A percentile compares a stretch with the other conserved stretches of the same genome.
phyloP scores from a whole-genome alignment of 2,888 invertebrate genomes.

The Dione vanillae region DNA sequence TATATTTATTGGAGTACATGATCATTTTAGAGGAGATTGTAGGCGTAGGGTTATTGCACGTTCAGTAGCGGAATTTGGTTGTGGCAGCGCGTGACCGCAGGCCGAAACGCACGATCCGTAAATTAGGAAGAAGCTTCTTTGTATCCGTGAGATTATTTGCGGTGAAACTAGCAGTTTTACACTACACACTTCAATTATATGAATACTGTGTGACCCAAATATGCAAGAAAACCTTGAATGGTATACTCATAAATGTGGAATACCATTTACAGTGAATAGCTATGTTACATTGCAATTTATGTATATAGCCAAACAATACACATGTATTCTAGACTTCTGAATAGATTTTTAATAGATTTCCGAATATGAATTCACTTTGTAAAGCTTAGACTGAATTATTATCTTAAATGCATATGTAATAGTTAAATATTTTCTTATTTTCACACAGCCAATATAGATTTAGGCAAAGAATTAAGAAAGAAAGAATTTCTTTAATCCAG shows the following conservation, averaged over 20 bases:
- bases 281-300: slow-evolving; percentile 71
- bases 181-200: slow-evolving; percentile 69
- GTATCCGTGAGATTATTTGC: slow-evolving; percentile 72
- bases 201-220: slow-evolving; percentile 78
- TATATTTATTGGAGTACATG: slow-evolving; percentile 32
- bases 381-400: too few species aligned
- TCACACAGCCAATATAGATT: too few species aligned
- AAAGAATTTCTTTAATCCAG: neutral
- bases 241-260: slow-evolving; percentile 63
- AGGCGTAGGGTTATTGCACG: slow-evolving; percentile 52
- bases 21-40: slow-evolving; percentile 39
- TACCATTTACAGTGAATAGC: slow-evolving; percentile 72
- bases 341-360: too few species aligned
- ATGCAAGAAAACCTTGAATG: slow-evolving; percentile 66
- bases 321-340: too few species aligned
- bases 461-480: too few species aligned
- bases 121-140: slow-evolving; percentile 74
- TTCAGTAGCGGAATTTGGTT: slow-evolving; percentile 69
- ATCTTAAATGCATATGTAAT: too few species aligned
- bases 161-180: slow-evolving; percentile 68
- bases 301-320: too few species aligned
- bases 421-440: too few species aligned
- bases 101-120: slow-evolving; percentile 72
- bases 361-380: too few species aligned
- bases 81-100: slow-evolving; percentile 74